A percentile compares a stretch with the other conserved stretches of the same genome.
These are phyloP conservation scores for Ctenopoma kingsleyae DNA, from an alignment of 2,797 vertebrate species.

Conservation along the genomic window DNA sequence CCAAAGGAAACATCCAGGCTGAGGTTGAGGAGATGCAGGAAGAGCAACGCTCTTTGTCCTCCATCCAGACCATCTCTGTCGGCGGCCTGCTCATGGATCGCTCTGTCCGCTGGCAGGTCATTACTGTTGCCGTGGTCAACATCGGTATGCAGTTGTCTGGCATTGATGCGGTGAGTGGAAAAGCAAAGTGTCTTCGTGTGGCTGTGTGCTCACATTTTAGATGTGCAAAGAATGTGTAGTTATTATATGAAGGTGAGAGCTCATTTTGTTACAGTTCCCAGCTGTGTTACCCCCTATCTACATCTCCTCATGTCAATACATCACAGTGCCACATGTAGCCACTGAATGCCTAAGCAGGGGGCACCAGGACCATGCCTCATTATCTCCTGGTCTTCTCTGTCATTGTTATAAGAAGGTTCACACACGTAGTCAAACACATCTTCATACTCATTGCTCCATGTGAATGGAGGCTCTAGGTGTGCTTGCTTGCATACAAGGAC, in stretches of 20 bases:
- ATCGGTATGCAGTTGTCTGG: constrained; percentile 93
- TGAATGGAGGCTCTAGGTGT: constrained; percentile 50
- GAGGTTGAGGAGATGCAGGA: constrained; percentile 91
- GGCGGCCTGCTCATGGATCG: constrained; percentile 83
- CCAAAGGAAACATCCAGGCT: constrained; percentile 82
- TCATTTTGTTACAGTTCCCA: constrained; percentile 37
- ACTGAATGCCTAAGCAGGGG: constrained; percentile 67
- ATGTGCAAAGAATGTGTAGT: constrained; percentile 39
- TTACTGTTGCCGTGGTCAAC: constrained; percentile 89
- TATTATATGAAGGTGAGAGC: constrained; percentile 36
- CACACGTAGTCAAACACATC: constrained; percentile 50
- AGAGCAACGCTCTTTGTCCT: constrained; percentile 88
- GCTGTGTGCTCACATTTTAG: constrained; percentile 9
- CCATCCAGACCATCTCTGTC: constrained; percentile 82
- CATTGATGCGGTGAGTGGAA: constrained; percentile 89
- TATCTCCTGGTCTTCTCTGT: constrained; percentile 60
- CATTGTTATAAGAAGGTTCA: constrained; percentile 42
- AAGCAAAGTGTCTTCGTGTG: constrained; percentile 9
- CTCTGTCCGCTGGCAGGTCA: constrained; percentile 88
- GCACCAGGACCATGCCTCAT: constrained; percentile 67
- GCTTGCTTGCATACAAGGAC: constrained; percentile 52
- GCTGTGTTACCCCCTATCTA: constrained; percentile 60
- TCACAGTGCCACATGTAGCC: constrained; percentile 57
- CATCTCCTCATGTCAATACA: constrained; percentile 49
- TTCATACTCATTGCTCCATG: constrained; percentile 48